Evolutionary conservation across 2,797 vertebrate genomes (phyloP), one percentile per base, ranked within the genome.

Genomic region (Smutsia temminckii): DNA sequence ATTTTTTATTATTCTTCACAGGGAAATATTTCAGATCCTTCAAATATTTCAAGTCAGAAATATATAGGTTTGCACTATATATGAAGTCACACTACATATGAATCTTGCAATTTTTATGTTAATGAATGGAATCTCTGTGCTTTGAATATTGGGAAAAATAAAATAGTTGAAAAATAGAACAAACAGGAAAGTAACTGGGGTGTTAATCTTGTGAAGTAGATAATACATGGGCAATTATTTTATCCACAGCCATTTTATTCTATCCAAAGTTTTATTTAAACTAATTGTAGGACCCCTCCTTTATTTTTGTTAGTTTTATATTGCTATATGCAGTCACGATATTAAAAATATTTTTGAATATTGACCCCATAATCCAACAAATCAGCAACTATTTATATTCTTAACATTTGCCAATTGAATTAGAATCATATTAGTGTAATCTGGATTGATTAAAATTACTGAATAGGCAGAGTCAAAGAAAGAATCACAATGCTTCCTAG

Each of bases 21-120:
- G 49, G 51, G 68, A 91, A 97, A 57, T 27, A 93, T 13, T 79
- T 77, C 25, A 90, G 53, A 34, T 32, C 5, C 89, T 92, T 46
- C 46, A 46, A 46, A 46, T 46, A 46, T 46, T 46, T 46, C 46
- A 46, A 46, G 46, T 46, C 59, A 87, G 59, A 84, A 95, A 89
- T n/a, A 42, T 17, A 37, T 5, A 61, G 25, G 25, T 80, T 34
- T 63, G 42, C 13, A 75, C 61, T 51, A 42, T 1, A 3, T 63
- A 74, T 74, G 2, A 46, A 46, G 34, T 72, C 18, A 86, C 53
- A 42, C 1, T 79, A 55, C 11, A 37, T 79, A 63, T 2, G 8
- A 11, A 79, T 68, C 79, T 89, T 83, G 5, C 11, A 89, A 63
- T 10, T 53, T 86, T 71, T 89, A 88, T 84, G 59, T 61, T 69